phyloP scores from a whole-genome alignment of 2,797 vertebrate species.

The Hypotaenidia philippensis region DNA sequence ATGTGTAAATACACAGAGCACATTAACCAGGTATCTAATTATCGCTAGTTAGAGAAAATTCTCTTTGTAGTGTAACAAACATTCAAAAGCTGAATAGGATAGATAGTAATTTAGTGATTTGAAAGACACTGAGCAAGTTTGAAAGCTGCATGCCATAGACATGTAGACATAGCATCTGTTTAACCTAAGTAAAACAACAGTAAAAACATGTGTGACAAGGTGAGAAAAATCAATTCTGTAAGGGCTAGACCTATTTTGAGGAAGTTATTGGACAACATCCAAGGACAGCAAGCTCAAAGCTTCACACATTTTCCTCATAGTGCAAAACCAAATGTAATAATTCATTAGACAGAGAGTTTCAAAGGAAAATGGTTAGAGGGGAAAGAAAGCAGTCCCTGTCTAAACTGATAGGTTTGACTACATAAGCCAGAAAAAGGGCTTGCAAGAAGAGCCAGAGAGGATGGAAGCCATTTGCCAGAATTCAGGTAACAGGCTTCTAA shows the following conservation, averaged over 20 bases:
- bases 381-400: background rate
- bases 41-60: background rate
- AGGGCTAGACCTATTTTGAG: background rate
- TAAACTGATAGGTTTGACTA: background rate
- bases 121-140: background rate
- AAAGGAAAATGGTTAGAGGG: background rate
- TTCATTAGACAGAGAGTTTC: background rate
- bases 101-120: background rate
- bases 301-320: background rate
- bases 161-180: background rate
- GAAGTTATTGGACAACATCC: background rate
- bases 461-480: background rate
- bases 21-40: conserved; percentile 39
- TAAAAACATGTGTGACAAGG: background rate
- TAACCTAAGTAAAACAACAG: background rate
- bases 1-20: background rate
- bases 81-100: background rate
- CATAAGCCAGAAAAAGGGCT: background rate
- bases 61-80: background rate
- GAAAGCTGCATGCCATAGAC: background rate
- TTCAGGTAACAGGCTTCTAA: background rate
- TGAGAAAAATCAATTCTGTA: background rate
- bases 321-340: background rate
- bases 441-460: background rate
- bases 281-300: background rate